A percentile compares a stretch with the other conserved stretches of the same genome.
phyloP scores from a whole-genome alignment of 64 coral and sea anemone species.

The Stylophora pistillata region DNA sequence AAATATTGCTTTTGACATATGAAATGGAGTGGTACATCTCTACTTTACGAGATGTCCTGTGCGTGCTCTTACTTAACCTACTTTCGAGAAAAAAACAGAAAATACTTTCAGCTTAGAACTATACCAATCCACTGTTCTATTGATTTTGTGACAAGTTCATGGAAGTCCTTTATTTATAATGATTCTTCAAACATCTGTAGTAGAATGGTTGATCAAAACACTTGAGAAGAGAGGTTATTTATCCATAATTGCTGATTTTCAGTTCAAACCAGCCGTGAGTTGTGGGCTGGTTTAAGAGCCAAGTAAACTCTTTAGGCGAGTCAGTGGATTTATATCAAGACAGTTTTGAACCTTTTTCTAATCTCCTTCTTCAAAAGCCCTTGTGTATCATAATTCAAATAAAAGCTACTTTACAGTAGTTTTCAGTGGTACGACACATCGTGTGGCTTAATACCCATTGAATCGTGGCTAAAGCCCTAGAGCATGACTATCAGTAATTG shows the following conservation, averaged over 20 bases:
- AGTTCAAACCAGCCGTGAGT: too few species aligned
- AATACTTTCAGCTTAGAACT: neutral
- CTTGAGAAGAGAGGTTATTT: too few species aligned
- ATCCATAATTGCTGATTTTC: too few species aligned
- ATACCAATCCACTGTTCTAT: too few species aligned
- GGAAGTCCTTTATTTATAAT: too few species aligned
- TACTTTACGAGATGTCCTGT: constrained; percentile 5
- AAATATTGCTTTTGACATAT: constrained; percentile 26
- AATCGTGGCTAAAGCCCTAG: neutral
- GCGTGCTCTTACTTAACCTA: neutral
- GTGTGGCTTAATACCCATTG: neutral
- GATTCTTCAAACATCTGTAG: too few species aligned
- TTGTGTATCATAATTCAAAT: neutral
- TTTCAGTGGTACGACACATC: neutral
- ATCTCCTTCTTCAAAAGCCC: neutral
- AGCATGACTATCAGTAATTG: neutral
- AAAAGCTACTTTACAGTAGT: neutral
- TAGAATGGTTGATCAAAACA: too few species aligned
- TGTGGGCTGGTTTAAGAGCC: too few species aligned
- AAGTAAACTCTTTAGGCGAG: too few species aligned
- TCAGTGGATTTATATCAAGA: too few species aligned
- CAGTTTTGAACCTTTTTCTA: neutral
- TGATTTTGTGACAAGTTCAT: too few species aligned
- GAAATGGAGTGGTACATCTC: neutral
- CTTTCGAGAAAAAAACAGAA: neutral